Conservation (phyloP, 1,140 invertebrate genomes). For the Philaenus spumarius region DNA sequence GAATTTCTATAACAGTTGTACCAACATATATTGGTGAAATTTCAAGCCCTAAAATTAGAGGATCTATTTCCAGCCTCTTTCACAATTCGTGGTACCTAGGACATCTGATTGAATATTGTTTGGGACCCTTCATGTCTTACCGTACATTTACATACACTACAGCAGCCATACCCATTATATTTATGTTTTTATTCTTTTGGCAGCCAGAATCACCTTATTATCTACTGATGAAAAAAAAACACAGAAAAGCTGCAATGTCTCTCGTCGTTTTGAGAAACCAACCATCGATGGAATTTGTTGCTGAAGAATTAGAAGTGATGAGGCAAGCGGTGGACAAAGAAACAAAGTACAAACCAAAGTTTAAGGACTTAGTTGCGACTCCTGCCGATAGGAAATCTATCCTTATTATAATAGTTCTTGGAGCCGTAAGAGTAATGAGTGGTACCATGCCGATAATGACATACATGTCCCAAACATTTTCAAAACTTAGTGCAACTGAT, state of each 20-base stretch:
- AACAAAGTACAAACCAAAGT: conserved; percentile 12
- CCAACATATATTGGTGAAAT: conserved; percentile 86
- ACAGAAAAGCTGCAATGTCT: conserved; percentile 52
- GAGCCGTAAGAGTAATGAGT: conserved; percentile 17
- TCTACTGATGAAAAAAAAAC: conserved; percentile 50
- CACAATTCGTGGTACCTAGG: conserved; percentile 60
- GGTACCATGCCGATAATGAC: conserved; percentile 26
- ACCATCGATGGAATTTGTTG: conserved; percentile 8
- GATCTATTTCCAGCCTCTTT: conserved; percentile 16
- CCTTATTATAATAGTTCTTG: conserved; percentile 23
- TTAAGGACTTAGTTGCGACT: conserved; percentile 20
- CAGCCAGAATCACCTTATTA: conserved; percentile 80
- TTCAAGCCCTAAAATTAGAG: conserved; percentile 33
- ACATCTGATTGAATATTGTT: conserved; percentile 63
- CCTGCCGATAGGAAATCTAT: conserved; percentile 19
- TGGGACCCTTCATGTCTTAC: conserved; percentile 68
- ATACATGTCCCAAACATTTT: conserved; percentile 25
- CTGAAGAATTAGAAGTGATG: conserved; percentile 21
- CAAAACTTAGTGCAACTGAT: neutral
- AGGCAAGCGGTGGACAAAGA: conserved; percentile 13
- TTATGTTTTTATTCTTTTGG: conserved; percentile 57
- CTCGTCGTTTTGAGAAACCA: conserved; percentile 56
- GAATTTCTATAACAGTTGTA: conserved; percentile 64
- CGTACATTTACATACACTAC: conserved; percentile 55
- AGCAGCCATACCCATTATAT: conserved; percentile 50